Conservation (phyloP, 2,113 vertebrate species). For the Elachura formosa region DNA sequence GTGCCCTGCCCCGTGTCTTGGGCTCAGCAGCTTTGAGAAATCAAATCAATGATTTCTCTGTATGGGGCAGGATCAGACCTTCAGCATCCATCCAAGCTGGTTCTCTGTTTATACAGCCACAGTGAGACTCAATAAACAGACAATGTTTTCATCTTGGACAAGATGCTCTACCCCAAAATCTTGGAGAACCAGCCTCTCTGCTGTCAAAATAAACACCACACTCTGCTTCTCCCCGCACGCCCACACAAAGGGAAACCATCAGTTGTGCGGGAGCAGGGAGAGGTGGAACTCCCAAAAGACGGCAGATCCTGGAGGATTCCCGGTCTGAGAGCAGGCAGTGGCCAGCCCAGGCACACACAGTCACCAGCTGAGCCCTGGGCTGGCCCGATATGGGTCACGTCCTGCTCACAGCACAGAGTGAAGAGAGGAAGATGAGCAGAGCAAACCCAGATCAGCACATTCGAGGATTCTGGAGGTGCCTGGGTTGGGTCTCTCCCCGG, state of each 20-base stretch:
- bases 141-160: neutral
- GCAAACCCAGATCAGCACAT: accelerated
- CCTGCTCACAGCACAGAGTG: accelerated
- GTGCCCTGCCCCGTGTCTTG: accelerated
- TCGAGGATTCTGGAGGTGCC: accelerated
- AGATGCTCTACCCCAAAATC: neutral
- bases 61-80: neutral
- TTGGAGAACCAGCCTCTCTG: neutral
- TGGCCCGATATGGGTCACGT: neutral
- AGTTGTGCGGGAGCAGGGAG: neutral
- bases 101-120: neutral
- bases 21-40: accelerated
- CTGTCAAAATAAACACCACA: conserved; percentile 23
- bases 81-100: neutral
- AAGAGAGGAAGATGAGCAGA: neutral
- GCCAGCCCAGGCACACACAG: neutral
- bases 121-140: neutral
- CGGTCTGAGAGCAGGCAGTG: neutral
- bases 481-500: accelerated
- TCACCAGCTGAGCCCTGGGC: neutral
- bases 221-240: neutral
- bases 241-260: neutral
- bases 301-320: neutral
- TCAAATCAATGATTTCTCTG: neutral
- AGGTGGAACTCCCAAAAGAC: neutral